Conservation (phyloP, 92 coral and sea anemone genomes). For the Siderastrea siderea region DNA sequence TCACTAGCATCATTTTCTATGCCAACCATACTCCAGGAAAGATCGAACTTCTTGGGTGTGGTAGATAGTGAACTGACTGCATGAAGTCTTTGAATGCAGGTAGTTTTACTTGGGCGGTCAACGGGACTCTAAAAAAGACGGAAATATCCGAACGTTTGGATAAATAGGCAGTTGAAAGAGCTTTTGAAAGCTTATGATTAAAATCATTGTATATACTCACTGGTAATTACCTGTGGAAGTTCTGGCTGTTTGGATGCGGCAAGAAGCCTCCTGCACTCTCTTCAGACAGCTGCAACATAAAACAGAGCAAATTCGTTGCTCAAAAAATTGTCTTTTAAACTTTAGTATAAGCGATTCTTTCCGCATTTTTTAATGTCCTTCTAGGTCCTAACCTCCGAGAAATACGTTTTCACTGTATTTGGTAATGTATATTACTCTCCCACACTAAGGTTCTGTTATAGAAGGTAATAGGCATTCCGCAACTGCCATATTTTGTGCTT, state of each 20-base stretch:
- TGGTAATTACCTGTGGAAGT: constrained; percentile 11
- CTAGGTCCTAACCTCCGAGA: too few species aligned
- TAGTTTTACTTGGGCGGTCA: constrained; percentile 30
- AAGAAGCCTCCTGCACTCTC: constrained; percentile 34
- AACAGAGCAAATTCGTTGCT: not conserved
- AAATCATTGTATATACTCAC: not conserved
- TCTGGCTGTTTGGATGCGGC: constrained; percentile 17
- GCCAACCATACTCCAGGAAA: constrained; percentile 31
- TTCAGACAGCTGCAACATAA: constrained; percentile 39
- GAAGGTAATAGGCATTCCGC: too few species aligned
- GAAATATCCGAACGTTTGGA: not conserved
- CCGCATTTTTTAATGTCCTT: too few species aligned
- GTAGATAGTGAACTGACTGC: constrained; percentile 24
- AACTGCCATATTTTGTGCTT: too few species aligned
- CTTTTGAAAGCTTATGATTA: constrained; percentile 4
- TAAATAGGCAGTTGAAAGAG: constrained; percentile 2
- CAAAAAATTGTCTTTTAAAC: not conserved
- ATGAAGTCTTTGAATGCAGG: constrained; percentile 35
- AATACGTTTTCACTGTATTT: too few species aligned
- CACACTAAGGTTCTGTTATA: too few species aligned
- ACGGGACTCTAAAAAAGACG: not conserved
- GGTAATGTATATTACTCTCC: too few species aligned
- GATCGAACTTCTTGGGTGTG: constrained; percentile 38
- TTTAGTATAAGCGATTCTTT: not conserved
- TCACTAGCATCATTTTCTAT: constrained; percentile 10